Conservation (phyloP, 2,888 invertebrate genomes). For the Acronicta aceris region DNA sequence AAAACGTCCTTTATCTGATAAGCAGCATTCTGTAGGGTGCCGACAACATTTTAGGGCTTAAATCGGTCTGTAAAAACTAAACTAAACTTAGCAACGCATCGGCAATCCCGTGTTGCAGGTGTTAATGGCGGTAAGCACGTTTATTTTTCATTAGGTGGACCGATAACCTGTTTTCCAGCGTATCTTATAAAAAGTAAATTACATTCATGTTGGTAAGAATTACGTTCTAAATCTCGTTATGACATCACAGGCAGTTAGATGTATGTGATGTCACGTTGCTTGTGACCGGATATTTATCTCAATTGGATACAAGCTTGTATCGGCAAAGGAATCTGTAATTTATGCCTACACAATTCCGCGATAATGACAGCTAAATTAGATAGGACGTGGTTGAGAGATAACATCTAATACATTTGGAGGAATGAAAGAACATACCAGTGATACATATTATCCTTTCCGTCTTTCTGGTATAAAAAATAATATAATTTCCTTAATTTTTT, state of each 20-base stretch:
- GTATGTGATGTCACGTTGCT: constrained; percentile 68
- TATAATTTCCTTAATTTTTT: background rate
- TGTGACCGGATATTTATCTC: constrained; percentile 71
- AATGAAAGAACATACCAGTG: constrained; percentile 5
- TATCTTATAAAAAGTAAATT: background rate
- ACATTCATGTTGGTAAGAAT: constrained; percentile 10
- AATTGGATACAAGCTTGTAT: constrained; percentile 65
- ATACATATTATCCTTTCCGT: constrained; percentile 3
- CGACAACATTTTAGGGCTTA: no score
- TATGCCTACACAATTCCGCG: constrained; percentile 41
- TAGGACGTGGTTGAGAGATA: constrained; percentile 26
- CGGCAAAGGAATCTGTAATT: constrained; percentile 53
- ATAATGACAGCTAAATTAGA: constrained; percentile 36
- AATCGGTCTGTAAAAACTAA: no score
- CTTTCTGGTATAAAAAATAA: background rate
- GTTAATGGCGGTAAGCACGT: background rate
- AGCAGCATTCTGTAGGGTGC: no score
- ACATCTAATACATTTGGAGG: constrained; percentile 9
- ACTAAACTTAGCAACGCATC: no score
- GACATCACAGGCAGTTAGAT: constrained; percentile 65
- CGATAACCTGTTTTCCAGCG: background rate
- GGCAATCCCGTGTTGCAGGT: background rate
- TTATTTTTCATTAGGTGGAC: background rate
- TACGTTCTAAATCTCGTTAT: constrained; percentile 42
- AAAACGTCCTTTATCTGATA: no score